phyloP scores from a whole-genome alignment of 23 tunicate genomes.

The Ascidia mentula region DNA sequence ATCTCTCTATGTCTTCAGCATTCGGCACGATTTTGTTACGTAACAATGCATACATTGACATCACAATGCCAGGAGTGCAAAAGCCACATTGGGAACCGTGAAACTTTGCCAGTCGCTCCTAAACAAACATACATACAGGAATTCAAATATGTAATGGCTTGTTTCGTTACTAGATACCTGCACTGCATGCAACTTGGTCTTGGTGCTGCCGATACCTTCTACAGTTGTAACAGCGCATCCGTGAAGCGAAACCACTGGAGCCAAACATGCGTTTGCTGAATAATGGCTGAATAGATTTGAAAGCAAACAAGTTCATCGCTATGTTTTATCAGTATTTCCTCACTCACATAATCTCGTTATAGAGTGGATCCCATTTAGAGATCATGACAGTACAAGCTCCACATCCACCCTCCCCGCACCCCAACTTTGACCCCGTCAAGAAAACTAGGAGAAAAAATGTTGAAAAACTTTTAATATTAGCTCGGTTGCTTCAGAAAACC shows the following conservation, averaged over 20 bases:
- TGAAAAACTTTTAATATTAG: no score
- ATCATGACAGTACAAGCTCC: constrained; percentile 99
- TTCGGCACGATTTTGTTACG: constrained; percentile 80
- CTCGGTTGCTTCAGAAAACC: no score
- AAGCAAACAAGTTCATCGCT: no score
- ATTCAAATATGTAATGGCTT: no score
- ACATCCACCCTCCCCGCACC: constrained; percentile 98
- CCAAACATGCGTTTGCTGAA: constrained; percentile 88
- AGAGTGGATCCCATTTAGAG: constrained; percentile 57
- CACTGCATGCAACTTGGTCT: constrained; percentile 81
- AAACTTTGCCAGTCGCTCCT: constrained; percentile 74
- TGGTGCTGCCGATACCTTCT: constrained; percentile 95
- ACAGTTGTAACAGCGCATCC: constrained; percentile 85
- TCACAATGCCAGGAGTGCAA: constrained; percentile 96
- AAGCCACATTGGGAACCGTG: constrained; percentile 97
- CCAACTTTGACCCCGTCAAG: constrained; percentile 79
- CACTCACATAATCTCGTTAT: not conserved
- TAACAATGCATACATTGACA: constrained; percentile 93
- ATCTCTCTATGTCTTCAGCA: constrained; percentile 50
- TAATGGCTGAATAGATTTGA: constrained; percentile 61
- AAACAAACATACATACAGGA: no score
- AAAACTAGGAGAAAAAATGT: not conserved
- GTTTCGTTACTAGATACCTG: no score
- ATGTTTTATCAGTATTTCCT: no score
- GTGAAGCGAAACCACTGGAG: constrained; percentile 69